Evolutionary conservation across 2,113 vertebrate species (phyloP).

Genomic region (Camelus dromedarius): DNA sequence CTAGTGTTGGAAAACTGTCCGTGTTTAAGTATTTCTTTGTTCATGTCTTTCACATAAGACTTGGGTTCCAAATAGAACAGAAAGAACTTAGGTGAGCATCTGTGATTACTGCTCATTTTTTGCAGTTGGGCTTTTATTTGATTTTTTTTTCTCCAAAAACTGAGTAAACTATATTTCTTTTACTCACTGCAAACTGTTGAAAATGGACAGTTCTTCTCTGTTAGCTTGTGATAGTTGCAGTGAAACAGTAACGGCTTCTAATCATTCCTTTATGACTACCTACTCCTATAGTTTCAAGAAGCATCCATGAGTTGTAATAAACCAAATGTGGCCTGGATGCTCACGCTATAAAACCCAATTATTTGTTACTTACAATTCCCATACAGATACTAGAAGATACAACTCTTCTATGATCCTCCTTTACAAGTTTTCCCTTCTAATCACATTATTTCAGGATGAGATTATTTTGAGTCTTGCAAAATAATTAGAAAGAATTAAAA

Average conservation of each 20-base stretch:
- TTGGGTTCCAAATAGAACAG: not conserved
- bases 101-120: not conserved
- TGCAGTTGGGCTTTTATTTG: not conserved
- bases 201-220: not conserved
- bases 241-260: not conserved
- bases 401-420: not conserved
- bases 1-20: not conserved
- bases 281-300: not conserved
- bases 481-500: conserved; percentile 31
- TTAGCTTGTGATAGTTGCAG: not conserved
- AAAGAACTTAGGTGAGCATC: not conserved
- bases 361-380: not conserved
- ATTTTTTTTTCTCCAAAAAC: not conserved
- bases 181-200: not conserved
- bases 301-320: not conserved
- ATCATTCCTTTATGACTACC: not conserved
- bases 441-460: not conserved
- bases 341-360: not conserved
- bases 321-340: not conserved
- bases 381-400: not conserved
- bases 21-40: not conserved
- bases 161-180: not conserved
- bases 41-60: not conserved
- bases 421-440: not conserved
- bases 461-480: not conserved